A percentile compares a stretch with the other conserved stretches of the same genome.
Evolutionary conservation across 2,797 vertebrate genomes (phyloP).

Genomic region (Onychomys leucogaster): DNA sequence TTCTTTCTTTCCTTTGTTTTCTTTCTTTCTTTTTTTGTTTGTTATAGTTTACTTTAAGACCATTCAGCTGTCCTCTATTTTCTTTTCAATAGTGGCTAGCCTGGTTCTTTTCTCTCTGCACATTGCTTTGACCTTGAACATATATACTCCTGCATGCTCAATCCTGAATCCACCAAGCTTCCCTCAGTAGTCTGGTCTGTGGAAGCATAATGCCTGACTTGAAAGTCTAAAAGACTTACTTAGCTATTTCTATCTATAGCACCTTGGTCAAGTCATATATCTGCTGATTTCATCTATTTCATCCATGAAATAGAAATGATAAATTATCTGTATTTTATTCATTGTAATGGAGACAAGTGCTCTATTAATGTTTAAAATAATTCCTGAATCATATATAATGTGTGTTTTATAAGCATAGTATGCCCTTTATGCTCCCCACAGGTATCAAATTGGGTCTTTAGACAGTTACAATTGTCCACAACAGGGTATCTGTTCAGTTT

Average conservation of each 20-base stretch:
- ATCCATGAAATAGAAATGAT: background rate
- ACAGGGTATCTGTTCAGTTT: background rate
- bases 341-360: background rate
- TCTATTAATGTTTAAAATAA: background rate
- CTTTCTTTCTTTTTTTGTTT: background rate
- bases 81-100: background rate
- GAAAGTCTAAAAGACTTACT: background rate
- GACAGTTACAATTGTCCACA: constrained; percentile 7
- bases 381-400: background rate
- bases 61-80: background rate
- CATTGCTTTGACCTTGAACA: background rate
- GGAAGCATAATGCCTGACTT: background rate
- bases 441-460: background rate
- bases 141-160: background rate
- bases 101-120: background rate
- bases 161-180: background rate
- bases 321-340: background rate
- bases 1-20: no score
- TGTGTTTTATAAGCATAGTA: background rate
- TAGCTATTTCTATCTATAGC: background rate
- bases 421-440: background rate
- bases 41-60: background rate
- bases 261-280: background rate
- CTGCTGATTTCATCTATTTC: background rate
- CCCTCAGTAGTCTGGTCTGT: background rate